Base-by-base conservation (phyloP, 2,113 vertebrate genomes). In the Scolopax mira region DNA sequence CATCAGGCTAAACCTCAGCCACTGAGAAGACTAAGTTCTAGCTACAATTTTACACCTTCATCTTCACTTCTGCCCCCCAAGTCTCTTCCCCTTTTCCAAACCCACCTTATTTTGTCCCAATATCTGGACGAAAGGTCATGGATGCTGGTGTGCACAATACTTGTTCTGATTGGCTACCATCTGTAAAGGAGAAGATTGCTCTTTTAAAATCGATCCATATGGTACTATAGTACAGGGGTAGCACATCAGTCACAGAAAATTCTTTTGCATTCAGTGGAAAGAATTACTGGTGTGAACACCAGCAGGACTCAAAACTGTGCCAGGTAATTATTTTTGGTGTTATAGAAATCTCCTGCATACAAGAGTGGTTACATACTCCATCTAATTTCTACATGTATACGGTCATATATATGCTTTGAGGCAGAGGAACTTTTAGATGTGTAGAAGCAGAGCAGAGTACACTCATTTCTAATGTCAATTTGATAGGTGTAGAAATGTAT, bases 141-240 rank as follows among this genome's bases (percentile, higher is more conserved):
- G 10, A 33, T 60, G 2, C 75, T 51, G 51, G 14, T 35, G 22
- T 46, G 1, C 8, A 8, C 0, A 0, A 0, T 21, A 2, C 51
- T 31, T 46, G 19, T 79, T 54, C 22, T 52, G 42, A 5, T 7
- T 8, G 8, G 22, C 66, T 79, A 10, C 33, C 18, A 0, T 60
- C 44, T 51, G 41, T 89, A 27, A 31, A 71, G 25, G 23, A 86
- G 11, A 46, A 46, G 18, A 46, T 46, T 46, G 19, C 18, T 21
- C 18, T 46, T 46, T 42, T 69, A n/a, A 60, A 82, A 44, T 23
- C 8, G 51, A 15, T 85, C 65, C 9, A 57, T 69, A 5, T 1
- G 13, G 10, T 67, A 37, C 17, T 41, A 17, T 10, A 41, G 30
- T 57, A 22, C 1, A 42, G 4, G 24, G 3, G 5, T 22, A 33